These are phyloP conservation scores for Rhabdomys pumilio DNA, from an alignment of 2,797 vertebrate genomes.

Conservation along the genomic window DNA sequence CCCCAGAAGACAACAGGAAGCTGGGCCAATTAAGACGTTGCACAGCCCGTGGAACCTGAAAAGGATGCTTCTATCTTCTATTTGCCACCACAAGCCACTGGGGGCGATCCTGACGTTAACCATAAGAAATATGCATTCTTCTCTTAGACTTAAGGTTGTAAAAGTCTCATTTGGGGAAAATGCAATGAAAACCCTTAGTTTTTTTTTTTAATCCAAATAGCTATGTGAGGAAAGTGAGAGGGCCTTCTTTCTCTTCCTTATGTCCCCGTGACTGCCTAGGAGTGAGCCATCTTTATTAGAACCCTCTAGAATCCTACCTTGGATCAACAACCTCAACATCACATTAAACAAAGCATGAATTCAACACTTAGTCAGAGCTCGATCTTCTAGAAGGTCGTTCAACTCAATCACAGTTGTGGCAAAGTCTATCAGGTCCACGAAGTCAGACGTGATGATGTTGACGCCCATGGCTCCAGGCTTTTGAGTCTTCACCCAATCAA, in stretches of 20 bases:
- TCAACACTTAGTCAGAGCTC: slow-evolving; percentile 85
- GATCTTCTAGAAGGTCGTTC: slow-evolving; percentile 92
- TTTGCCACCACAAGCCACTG: not conserved
- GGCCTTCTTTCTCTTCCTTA: slow-evolving; percentile 42
- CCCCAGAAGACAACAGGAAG: slow-evolving; percentile 61
- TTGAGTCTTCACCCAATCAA: slow-evolving; percentile 96
- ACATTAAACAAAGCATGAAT: slow-evolving; percentile 44
- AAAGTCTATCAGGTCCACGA: slow-evolving; percentile 98
- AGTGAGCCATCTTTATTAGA: slow-evolving; percentile 50
- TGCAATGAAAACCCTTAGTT: slow-evolving; percentile 61
- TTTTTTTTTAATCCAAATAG: slow-evolving; percentile 29
- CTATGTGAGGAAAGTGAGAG: slow-evolving; percentile 37
- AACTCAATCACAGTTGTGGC: slow-evolving; percentile 96
- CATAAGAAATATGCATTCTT: slow-evolving; percentile 60
- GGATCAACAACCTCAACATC: slow-evolving; percentile 67
- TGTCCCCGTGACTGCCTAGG: slow-evolving; percentile 50
- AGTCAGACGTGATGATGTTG: slow-evolving; percentile 99
- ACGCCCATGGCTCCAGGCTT: slow-evolving; percentile 95
- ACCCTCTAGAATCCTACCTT: slow-evolving; percentile 69
- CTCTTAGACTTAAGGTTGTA: slow-evolving; percentile 75
- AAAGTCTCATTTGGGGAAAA: slow-evolving; percentile 79
- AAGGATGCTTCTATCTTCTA: slow-evolving; percentile 22
- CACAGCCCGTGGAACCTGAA: not conserved
- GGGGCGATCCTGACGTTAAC: not conserved
- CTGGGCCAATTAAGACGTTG: not conserved